Conservation (phyloP, 2,797 vertebrate genomes). For the Parotocinclus haroldoi region DNA sequence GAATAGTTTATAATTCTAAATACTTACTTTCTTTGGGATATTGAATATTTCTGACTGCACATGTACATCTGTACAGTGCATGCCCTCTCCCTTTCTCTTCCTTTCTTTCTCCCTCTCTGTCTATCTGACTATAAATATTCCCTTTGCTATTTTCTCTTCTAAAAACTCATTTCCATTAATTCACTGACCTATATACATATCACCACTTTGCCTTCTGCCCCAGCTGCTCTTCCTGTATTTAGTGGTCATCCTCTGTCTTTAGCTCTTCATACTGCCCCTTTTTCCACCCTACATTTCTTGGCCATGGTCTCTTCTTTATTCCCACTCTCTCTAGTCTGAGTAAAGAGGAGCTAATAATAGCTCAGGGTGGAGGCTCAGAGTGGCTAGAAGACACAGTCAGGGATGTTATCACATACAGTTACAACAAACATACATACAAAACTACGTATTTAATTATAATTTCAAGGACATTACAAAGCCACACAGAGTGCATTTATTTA, state of each 20-base stretch:
- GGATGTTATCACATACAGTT: slow-evolving; percentile 48
- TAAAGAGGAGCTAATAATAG: slow-evolving; percentile 68
- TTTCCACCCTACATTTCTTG: slow-evolving; percentile 29
- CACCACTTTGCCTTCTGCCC: slow-evolving; percentile 45
- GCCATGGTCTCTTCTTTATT: not conserved
- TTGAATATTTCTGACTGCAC: no score
- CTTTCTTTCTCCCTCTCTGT: not conserved
- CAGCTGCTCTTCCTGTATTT: slow-evolving; percentile 8
- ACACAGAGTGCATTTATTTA: not conserved
- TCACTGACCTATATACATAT: slow-evolving; percentile 78
- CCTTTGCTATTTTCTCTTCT: slow-evolving; percentile 56
- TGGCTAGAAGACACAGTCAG: slow-evolving; percentile 47
- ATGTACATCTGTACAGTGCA: no score
- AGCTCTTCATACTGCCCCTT: slow-evolving; percentile 41
- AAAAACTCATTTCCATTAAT: slow-evolving; percentile 80
- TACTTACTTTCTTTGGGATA: no score
- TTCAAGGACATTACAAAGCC: not conserved
- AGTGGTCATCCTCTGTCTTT: slow-evolving; percentile 57
- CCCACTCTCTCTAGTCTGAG: slow-evolving; percentile 50
- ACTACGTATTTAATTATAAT: slow-evolving; percentile 1
- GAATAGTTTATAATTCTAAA: no score
- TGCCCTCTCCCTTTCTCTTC: not conserved
- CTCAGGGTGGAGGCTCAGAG: slow-evolving; percentile 55
- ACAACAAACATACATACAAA: slow-evolving; percentile 14
- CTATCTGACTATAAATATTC: slow-evolving; percentile 66